Percentiles rank a stretch among this genome's conserved stretches.
Conservation (phyloP, 2,797 vertebrate species). For the Microctenopoma stevenorrisi region DNA sequence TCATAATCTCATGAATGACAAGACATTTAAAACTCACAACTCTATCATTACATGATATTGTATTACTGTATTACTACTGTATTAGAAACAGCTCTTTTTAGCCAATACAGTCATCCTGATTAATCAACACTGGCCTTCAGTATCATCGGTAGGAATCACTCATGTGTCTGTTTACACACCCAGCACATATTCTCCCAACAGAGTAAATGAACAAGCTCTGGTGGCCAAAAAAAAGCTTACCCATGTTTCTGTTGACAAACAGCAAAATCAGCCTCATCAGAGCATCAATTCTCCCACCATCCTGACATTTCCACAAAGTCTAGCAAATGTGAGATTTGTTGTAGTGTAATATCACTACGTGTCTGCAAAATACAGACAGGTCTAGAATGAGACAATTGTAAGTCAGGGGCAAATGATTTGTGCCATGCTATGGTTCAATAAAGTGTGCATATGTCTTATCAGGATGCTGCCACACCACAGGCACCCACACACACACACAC, state of each 20-base stretch:
- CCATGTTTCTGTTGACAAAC: conserved; percentile 74
- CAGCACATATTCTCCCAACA: conserved; percentile 54
- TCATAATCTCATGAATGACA: no score
- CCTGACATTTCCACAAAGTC: conserved; percentile 5
- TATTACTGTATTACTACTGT: background rate
- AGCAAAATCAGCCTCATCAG: conserved; percentile 50
- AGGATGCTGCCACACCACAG: conserved; percentile 60
- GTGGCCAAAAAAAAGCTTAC: conserved; percentile 44
- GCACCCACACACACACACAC: conserved; percentile 32
- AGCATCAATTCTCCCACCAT: conserved; percentile 55
- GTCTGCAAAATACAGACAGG: conserved; percentile 36
- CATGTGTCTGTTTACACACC: conserved; percentile 52
- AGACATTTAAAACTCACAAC: background rate
- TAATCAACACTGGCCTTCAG: conserved; percentile 19
- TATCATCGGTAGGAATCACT: conserved; percentile 33
- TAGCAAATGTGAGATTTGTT: conserved; percentile 27
- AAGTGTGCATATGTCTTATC: conserved; percentile 72
- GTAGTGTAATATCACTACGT: conserved; percentile 19
- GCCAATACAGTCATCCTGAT: background rate
- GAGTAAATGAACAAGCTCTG: conserved; percentile 54
- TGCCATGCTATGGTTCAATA: conserved; percentile 45
- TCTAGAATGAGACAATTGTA: conserved; percentile 38
- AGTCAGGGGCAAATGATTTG: conserved; percentile 50
- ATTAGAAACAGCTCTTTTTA: background rate
- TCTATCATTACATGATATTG: background rate